Evolutionary conservation across 1,140 invertebrate species (phyloP).

Genomic region (Leptonema lineaticorne): DNA sequence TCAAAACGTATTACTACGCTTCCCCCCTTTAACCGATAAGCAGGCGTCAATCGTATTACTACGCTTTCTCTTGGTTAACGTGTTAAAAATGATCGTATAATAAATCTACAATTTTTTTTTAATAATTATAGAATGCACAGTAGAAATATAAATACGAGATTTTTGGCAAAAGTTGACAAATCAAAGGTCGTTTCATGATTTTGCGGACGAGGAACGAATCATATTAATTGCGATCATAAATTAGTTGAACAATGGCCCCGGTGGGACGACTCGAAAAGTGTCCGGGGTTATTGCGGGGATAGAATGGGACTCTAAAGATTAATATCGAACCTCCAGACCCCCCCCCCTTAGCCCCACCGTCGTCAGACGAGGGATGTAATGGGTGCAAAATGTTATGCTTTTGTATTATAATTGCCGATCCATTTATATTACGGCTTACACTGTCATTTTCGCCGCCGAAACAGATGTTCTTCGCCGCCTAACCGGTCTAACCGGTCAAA

Average conservation of each 20-base stretch:
- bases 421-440: constrained; percentile 26
- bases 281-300: not conserved
- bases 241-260: constrained; percentile 4
- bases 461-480: constrained; percentile 14
- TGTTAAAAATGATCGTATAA: no score
- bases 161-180: not conserved
- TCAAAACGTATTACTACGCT: no score
- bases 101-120: no score
- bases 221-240: constrained; percentile 26
- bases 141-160: no score
- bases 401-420: constrained; percentile 28
- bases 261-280: not conserved
- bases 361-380: not conserved
- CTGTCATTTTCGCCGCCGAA: constrained; percentile 20
- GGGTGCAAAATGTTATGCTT: constrained; percentile 24
- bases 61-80: no score
- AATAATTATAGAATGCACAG: no score
- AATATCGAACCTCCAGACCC: constrained; percentile 11
- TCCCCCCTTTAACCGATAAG: no score
- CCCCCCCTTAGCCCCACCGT: not conserved
- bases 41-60: no score
- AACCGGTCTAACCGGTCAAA: not conserved
- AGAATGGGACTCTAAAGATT: constrained; percentile 21
- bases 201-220: constrained; percentile 7
- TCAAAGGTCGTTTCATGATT: not conserved